These are phyloP conservation scores for Piscicola geometra DNA, from an alignment of 2,888 invertebrate genomes.

Conservation along the genomic window DNA sequence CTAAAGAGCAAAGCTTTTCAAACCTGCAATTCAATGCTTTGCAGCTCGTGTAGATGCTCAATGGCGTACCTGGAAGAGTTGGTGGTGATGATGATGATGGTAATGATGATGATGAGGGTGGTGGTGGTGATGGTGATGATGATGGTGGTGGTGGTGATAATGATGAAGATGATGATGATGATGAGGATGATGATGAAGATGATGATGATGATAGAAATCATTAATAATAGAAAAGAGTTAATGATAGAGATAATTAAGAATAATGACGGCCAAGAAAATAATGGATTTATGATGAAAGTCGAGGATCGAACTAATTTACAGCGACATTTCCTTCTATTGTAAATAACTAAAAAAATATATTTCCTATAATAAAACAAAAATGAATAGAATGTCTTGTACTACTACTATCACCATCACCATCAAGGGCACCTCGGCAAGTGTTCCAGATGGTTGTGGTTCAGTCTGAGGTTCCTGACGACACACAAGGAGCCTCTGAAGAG, in stretches of 20 bases:
- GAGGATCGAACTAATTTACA: no score
- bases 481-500: constrained; percentile 36
- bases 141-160: no score
- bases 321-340: neutral
- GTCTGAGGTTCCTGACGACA: constrained; percentile 32
- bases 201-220: neutral
- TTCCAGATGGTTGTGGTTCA: constrained; percentile 39
- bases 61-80: constrained; percentile 25
- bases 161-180: neutral
- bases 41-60: constrained; percentile 36
- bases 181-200: neutral
- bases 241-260: neutral
- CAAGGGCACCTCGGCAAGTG: constrained; percentile 39
- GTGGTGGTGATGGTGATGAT: no score
- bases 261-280: neutral
- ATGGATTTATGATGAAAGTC: no score
- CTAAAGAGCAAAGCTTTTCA: no score
- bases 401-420: neutral
- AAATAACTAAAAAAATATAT: neutral
- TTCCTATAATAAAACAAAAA: neutral
- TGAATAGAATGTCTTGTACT: neutral
- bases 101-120: no score
- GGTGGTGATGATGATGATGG: no score
- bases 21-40: constrained; percentile 27
- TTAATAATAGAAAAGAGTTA: neutral